Evolutionary conservation across 1,140 invertebrate genomes (phyloP).

Genomic region (Apocrypta bakeri): DNA sequence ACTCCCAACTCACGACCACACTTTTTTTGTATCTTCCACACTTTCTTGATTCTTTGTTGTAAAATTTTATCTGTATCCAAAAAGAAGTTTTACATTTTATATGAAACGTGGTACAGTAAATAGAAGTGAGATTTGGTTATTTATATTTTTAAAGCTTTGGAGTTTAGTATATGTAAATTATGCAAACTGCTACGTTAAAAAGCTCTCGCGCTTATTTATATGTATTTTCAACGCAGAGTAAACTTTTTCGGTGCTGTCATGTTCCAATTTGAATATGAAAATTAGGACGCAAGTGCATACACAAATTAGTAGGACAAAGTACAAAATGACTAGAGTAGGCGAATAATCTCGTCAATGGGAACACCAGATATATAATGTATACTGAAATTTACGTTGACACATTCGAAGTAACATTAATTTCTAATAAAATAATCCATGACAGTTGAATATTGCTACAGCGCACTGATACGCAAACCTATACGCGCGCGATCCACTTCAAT

Average conservation of each 20-base stretch:
- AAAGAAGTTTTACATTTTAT: not conserved
- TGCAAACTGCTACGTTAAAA: not conserved
- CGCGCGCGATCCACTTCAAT: not conserved
- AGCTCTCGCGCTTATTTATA: no score
- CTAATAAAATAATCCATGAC: conserved; percentile 11
- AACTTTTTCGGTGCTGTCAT: no score
- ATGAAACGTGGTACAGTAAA: not conserved
- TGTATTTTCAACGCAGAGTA: no score
- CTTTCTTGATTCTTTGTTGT: no score
- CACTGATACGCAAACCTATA: conserved; percentile 1
- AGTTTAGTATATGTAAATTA: not conserved
- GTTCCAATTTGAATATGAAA: no score
- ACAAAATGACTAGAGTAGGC: not conserved
- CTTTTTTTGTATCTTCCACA: not conserved
- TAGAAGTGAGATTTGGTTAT: no score
- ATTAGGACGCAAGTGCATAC: not conserved
- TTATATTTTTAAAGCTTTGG: not conserved
- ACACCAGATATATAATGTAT: not conserved
- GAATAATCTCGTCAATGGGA: not conserved
- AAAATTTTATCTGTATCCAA: no score
- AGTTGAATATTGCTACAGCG: not conserved
- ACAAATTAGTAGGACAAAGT: not conserved
- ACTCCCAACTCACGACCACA: not conserved
- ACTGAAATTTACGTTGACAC: no score
- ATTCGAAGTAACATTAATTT: not conserved